These are phyloP conservation scores for Tipula vernalis DNA, from an alignment of 2,888 invertebrate genomes.

Conservation along the genomic window DNA sequence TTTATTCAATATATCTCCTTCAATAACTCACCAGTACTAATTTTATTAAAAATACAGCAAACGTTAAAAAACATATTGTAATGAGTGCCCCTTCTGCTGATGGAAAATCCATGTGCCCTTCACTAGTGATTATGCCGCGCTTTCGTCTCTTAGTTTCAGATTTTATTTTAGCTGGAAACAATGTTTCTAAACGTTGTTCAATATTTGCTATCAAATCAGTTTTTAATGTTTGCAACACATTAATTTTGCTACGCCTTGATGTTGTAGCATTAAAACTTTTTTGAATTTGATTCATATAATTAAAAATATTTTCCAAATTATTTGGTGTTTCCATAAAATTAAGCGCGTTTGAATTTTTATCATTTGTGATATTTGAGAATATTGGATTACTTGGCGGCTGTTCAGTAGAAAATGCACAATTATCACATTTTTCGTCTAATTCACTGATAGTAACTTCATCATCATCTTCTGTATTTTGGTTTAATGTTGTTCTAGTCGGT, in stretches of 20 bases:
- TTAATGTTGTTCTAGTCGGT: background rate
- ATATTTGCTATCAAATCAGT: conserved; percentile 50
- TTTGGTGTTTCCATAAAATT: background rate
- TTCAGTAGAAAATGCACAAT: background rate
- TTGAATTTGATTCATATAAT: conserved; percentile 29
- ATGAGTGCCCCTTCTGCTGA: conserved; percentile 69
- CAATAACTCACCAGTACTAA: conserved; percentile 55
- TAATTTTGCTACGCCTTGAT: conserved; percentile 28
- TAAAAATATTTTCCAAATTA: conserved; percentile 19
- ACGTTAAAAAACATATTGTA: conserved; percentile 73
- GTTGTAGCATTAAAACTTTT: conserved; percentile 24
- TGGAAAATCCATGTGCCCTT: conserved; percentile 58
- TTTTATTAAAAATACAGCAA: conserved; percentile 74
- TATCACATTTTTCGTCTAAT: conserved; percentile 6
- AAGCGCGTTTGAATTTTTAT: background rate
- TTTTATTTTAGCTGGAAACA: conserved; percentile 33
- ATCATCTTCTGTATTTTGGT: background rate
- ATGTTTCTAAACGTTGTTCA: conserved; percentile 37
- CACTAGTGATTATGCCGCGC: conserved; percentile 28
- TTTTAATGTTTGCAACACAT: conserved; percentile 25
- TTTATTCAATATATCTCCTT: background rate
- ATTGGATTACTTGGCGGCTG: background rate
- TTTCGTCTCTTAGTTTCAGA: conserved; percentile 21
- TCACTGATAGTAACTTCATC: background rate
- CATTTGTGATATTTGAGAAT: background rate